Evolutionary conservation across 2,888 invertebrate species (phyloP).

Genomic region (Spialia ferax): DNA sequence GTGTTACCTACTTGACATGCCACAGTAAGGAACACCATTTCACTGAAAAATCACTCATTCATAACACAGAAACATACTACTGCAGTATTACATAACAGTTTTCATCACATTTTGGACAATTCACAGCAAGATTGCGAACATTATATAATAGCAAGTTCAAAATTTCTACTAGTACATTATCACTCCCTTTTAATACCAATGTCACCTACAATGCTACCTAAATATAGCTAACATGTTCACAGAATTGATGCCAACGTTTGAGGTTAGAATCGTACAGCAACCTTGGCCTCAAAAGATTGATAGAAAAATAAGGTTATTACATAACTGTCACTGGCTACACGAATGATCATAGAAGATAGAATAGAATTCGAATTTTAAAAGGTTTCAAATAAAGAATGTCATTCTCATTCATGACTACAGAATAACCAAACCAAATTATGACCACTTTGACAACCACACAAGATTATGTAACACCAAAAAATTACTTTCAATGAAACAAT

Average conservation of each 20-base stretch:
- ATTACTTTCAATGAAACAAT: constrained; percentile 74
- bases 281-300: constrained; percentile 64
- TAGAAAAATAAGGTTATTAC: constrained; percentile 65
- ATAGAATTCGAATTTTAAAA: constrained; percentile 46
- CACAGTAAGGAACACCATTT: constrained; percentile 41
- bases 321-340: constrained; percentile 67
- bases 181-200: constrained; percentile 34
- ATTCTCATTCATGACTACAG: constrained; percentile 17
- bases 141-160: constrained; percentile 53
- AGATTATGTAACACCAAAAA: constrained; percentile 66
- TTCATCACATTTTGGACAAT: constrained; percentile 70
- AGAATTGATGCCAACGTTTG: constrained; percentile 28
- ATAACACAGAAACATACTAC: constrained; percentile 61
- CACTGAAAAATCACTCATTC: constrained; percentile 60
- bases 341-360: constrained; percentile 55
- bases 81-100: constrained; percentile 74
- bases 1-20: constrained; percentile 52
- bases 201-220: constrained; percentile 18
- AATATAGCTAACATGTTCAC: constrained; percentile 21
- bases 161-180: constrained; percentile 39
- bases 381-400: constrained; percentile 44
- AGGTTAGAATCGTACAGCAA: constrained; percentile 44
- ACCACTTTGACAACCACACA: constrained; percentile 11
- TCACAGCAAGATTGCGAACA: constrained; percentile 56
- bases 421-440: not conserved